These are phyloP conservation scores for Ephialtes manifestator DNA, from an alignment of 2,888 invertebrate genomes.

Conservation along the genomic window DNA sequence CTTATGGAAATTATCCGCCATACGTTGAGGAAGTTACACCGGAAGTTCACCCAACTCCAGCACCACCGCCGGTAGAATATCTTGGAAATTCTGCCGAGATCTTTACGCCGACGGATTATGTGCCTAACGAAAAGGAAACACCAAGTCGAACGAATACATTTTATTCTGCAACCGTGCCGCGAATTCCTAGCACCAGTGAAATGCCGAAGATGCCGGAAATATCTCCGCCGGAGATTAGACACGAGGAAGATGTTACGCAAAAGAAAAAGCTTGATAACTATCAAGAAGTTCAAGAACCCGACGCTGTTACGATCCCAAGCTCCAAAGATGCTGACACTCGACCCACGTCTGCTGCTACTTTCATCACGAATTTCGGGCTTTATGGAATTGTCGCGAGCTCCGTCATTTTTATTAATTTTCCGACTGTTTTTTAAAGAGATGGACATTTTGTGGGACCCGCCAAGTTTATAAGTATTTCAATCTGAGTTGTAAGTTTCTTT, in stretches of 20 bases:
- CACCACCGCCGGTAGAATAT: conserved; percentile 42
- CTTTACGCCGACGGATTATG: conserved; percentile 48
- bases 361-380: conserved; percentile 37
- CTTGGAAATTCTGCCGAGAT: conserved; percentile 47
- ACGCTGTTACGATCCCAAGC: conserved; percentile 33
- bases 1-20: conserved; percentile 9
- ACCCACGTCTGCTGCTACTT: conserved; percentile 56
- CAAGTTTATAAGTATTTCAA: too few relatives aligned
- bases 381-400: conserved; percentile 49
- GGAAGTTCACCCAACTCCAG: conserved; percentile 5
- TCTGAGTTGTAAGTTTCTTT: too few relatives aligned
- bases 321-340: conserved; percentile 61
- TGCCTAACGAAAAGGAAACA: conserved; percentile 31
- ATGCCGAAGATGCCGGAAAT: background rate
- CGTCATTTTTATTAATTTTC: conserved; percentile 46
- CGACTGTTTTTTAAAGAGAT: conserved; percentile 32
- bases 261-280: conserved; percentile 73
- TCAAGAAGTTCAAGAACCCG: conserved; percentile 67
- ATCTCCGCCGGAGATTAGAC: background rate
- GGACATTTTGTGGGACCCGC: too few relatives aligned
- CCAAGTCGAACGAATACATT: conserved; percentile 22
- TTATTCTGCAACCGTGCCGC: conserved; percentile 29
- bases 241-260: conserved; percentile 29
- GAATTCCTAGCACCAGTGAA: background rate
- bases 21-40: conserved; percentile 26